Conservation (phyloP, 2,888 invertebrate species). For the Cheilosia urbana region DNA sequence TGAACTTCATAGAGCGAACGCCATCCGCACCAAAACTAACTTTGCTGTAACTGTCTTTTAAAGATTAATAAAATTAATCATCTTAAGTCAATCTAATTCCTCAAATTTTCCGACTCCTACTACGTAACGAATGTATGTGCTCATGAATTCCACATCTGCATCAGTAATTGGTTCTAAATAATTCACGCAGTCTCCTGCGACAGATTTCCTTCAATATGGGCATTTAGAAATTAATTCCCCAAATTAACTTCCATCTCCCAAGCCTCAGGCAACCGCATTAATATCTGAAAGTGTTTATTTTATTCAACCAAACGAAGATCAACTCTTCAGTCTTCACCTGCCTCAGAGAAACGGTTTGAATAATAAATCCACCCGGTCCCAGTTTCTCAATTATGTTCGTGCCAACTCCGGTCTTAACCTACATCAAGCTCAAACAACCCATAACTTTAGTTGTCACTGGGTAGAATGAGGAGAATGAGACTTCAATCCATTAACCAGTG, state of each 20-base stretch:
- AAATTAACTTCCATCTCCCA: conserved; percentile 16
- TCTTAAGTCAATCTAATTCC: no score
- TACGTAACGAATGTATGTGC: neutral
- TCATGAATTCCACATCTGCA: neutral
- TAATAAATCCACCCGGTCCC: conserved; percentile 49
- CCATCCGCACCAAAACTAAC: no score
- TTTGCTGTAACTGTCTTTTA: no score
- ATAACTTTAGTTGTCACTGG: conserved; percentile 50
- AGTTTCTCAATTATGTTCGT: conserved; percentile 32
- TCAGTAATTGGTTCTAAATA: conserved; percentile 22
- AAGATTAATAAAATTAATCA: no score
- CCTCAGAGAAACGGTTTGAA: conserved; percentile 41
- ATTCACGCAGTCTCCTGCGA: conserved; percentile 3
- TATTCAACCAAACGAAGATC: conserved; percentile 39
- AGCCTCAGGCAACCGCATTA: conserved; percentile 16
- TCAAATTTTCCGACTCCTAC: no score
- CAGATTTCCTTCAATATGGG: neutral
- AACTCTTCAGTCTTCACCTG: conserved; percentile 40
- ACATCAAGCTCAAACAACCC: conserved; percentile 1
- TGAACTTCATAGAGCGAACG: no score
- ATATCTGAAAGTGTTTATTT: conserved; percentile 51
- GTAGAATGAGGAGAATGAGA: conserved; percentile 21
- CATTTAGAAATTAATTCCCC: conserved; percentile 34
- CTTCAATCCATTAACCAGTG: conserved; percentile 46
- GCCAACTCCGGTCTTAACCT: conserved; percentile 13